phyloP scores from a whole-genome alignment of 2,797 vertebrate genomes.

The Tauraco hartlaubi region DNA sequence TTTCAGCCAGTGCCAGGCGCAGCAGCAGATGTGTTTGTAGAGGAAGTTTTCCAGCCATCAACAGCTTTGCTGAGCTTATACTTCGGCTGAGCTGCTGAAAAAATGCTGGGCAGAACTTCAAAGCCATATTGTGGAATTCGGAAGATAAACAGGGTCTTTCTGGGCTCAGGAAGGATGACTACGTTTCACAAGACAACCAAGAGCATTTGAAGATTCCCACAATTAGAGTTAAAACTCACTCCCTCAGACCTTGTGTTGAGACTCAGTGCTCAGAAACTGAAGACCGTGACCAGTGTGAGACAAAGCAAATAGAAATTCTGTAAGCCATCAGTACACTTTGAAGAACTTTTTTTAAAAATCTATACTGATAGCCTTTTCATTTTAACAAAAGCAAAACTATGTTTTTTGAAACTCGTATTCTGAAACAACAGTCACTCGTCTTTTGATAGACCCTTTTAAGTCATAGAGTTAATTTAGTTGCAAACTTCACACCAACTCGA shows the following conservation, averaged over 20 bases:
- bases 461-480: background rate
- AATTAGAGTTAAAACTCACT: background rate
- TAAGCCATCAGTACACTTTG: background rate
- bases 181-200: background rate
- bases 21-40: constrained; percentile 49
- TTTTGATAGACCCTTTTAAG: background rate
- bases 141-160: background rate
- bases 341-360: background rate
- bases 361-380: background rate
- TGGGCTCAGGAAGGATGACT: background rate
- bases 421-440: background rate
- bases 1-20: background rate
- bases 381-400: background rate
- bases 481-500: background rate
- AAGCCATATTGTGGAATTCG: constrained; percentile 15
- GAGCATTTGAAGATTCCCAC: background rate
- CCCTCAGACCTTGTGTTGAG: background rate
- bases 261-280: background rate
- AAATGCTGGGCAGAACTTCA: constrained; percentile 10
- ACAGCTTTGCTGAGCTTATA: constrained; percentile 25
- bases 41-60: constrained; percentile 44
- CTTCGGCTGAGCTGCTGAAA: background rate
- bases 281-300: background rate
- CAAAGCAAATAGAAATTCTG: background rate
- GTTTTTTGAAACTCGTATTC: background rate